These are phyloP conservation scores for Leptothorax acervorum DNA, from an alignment of 2,888 invertebrate genomes.

Conservation along the genomic window DNA sequence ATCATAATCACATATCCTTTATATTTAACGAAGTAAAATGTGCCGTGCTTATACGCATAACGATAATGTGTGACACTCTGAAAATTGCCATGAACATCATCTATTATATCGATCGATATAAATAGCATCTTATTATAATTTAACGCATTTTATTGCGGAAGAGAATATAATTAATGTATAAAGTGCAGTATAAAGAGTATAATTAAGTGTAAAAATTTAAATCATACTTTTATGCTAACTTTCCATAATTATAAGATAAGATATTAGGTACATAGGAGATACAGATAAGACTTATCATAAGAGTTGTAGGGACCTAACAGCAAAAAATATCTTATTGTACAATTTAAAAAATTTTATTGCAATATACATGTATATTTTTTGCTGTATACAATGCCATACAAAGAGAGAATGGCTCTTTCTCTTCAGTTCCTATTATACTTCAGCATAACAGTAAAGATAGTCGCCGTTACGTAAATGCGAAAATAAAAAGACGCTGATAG, in stretches of 20 bases:
- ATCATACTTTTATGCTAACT: not conserved
- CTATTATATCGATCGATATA: not conserved
- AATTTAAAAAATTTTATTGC: not conserved
- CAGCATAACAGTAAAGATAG: constrained; percentile 23
- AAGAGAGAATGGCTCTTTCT: not conserved
- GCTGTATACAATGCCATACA: not conserved
- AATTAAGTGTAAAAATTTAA: not conserved
- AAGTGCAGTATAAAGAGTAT: no score
- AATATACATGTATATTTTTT: not conserved
- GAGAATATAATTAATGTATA: not conserved
- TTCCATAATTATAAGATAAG: not conserved
- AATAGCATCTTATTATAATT: not conserved
- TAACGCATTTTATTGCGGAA: not conserved
- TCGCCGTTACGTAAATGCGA: constrained; percentile 28
- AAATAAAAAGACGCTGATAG: constrained; percentile 41
- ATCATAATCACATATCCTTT: constrained; percentile 20
- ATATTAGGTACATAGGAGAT: not conserved
- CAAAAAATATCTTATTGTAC: not conserved
- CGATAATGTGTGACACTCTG: not conserved
- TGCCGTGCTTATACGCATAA: not conserved
- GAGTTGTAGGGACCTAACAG: not conserved
- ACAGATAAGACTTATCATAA: not conserved
- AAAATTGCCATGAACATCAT: not conserved
- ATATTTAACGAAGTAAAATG: constrained; percentile 20
- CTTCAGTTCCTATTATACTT: not conserved